These are phyloP conservation scores for Dicaeum eximium DNA, from an alignment of 2,113 vertebrate genomes.

Conservation along the genomic window DNA sequence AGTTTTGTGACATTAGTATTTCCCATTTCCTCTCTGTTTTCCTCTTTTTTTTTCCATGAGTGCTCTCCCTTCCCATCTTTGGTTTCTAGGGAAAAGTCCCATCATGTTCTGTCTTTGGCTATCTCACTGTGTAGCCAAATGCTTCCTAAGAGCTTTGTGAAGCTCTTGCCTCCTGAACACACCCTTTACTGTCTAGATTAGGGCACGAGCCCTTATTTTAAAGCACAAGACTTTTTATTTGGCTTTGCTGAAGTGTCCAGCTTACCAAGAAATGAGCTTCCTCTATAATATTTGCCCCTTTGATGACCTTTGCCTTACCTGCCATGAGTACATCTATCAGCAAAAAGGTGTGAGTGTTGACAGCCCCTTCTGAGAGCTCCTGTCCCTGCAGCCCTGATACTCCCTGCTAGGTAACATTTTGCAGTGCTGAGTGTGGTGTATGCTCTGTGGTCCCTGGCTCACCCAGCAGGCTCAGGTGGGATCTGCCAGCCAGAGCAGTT, in stretches of 20 bases:
- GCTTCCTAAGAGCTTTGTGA: neutral
- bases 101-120: neutral
- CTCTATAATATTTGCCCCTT: neutral
- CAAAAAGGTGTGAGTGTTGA: neutral
- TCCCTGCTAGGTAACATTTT: rapidly evolving
- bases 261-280: neutral
- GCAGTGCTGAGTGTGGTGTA: rapidly evolving
- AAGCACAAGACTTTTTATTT: neutral
- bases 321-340: neutral
- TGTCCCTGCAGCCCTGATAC: neutral
- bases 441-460: neutral
- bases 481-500: neutral
- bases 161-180: neutral
- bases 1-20: neutral
- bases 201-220: neutral
- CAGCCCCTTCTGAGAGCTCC: neutral
- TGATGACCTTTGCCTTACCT: neutral
- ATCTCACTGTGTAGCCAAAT: neutral
- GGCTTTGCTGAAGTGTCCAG: neutral
- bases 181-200: neutral
- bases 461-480: neutral
- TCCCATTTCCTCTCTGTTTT: neutral
- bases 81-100: neutral
- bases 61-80: neutral
- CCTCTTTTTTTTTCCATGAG: neutral